Base-by-base conservation (phyloP, 1,140 invertebrate genomes). In the Orchesella cincta region DNA sequence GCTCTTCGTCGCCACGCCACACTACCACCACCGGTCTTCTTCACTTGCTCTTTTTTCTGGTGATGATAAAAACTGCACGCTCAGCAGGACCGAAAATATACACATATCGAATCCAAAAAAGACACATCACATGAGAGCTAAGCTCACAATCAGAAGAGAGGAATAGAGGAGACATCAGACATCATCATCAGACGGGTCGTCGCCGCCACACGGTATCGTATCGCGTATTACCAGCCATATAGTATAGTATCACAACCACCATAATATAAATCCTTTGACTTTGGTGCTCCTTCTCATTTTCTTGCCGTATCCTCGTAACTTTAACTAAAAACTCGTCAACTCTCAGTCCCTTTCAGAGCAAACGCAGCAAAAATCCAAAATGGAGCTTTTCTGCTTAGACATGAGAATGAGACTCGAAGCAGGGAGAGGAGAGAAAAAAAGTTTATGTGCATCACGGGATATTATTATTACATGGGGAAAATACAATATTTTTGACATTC, bases 21-120 rank as follows among this genome's bases (percentile, higher is more conserved):
- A n/a, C n/a, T n/a, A n/a, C n/a, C n/a, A n/a, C n/a, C n/a, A n/a
- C n/a, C n/a, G n/a, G n/a, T n/a, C n/a, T n/a, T n/a, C n/a, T n/a
- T 46, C 5, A 8, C 39, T 5, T 46, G 39, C 39, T 18, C 39
- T 46, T 46, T 46, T 46, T 18, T 57, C 14, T 57, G 52, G 3
- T 23, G 52, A 57, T 57, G 52, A 57, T 57, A 57, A 57, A 57
- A 57, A 57, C 52, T 57, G 52, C 52, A 57, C 52, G 52, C 52
- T 57, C 52, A 57, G 52, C 52, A 57, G 52, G 52, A 57, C 14
- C 52, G 52, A 57, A 18, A 23, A 18, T 57, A n/a, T 57, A 23
- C 23, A 57, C 23, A 23, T 57, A 14, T 14, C 39, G 23, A 14
- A 57, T 57, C 52, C 23, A 12, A 8, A 46, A 12, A 8, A 46